Base-by-base conservation (phyloP, 1,140 invertebrate genomes). In the Aphelinus certus region DNA sequence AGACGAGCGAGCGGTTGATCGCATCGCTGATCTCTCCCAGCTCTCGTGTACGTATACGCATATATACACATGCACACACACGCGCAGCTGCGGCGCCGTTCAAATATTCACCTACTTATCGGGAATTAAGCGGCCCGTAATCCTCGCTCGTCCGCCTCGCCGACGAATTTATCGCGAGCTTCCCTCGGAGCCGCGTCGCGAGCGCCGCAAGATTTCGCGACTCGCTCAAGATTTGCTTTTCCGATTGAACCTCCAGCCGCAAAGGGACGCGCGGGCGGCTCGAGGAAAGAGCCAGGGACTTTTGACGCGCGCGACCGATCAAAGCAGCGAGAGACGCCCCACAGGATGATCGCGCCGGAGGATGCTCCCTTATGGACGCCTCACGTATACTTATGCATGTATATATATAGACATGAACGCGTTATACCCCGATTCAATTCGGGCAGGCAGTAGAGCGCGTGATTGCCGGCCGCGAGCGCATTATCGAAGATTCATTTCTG, bases 181-280 rank as follows among this genome's bases (percentile, higher is more conserved):
- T 71, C 71, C 68, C 76, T 73, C 74, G 70, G 67, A 66, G 62
- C 26, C 66, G 48, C 55, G 43, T 48, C 3, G 3, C 48, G 6
- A 58, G 48, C 7, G 10, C 57, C 3, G 6, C n/a, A 63, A 75
- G 64, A 48, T 77, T 64, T 70, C 55, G 7, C 73, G 70, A 77
- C 77, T 78, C 68, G 77, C 72, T 81, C 80, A 85, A 87, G 85
- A 86, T 88, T 87, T 87, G 84, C 85, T 86, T 86, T 86, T 84
- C 82, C 82, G 85, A 88, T 87, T 86, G 84, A 86, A 82, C 81
- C 81, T 77, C 63, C 4, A 53, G n/a, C 80, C 80, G 76, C 81
- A 76, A 72, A 76, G 67, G 55, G 55, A 60, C 48, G 75, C 61
- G 10, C 1, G 26, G 3, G 45, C 55, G 9, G n/a, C 51, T 26